A percentile compares a stretch with the other conserved stretches of the same genome.
Conservation (phyloP, 2,888 invertebrate species). For the Aphidius colemani region DNA sequence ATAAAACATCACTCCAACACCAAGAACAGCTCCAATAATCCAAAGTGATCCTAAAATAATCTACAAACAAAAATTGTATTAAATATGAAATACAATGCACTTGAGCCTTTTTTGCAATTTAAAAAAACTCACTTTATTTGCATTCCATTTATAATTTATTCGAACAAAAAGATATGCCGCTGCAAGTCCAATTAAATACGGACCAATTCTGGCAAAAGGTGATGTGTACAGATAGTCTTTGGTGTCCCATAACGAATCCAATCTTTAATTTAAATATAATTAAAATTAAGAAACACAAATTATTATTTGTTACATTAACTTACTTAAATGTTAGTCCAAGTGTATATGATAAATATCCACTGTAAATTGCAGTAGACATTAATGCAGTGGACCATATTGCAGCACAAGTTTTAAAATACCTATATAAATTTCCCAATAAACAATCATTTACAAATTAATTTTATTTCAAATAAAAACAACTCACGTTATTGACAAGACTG, state of each 20-base stretch:
- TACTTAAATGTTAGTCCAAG: constrained; percentile 60
- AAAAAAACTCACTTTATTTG: constrained; percentile 42
- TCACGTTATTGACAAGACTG: constrained; percentile 61
- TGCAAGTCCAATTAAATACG: constrained; percentile 58
- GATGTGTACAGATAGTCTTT: constrained; percentile 57
- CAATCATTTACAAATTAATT: not conserved
- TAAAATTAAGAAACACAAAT: too few species aligned
- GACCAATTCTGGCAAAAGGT: constrained; percentile 57
- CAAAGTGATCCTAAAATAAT: constrained; percentile 48
- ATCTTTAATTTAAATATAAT: constrained; percentile 40
- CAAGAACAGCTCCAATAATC: constrained; percentile 45
- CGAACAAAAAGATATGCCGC: constrained; percentile 61
- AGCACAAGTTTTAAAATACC: constrained; percentile 54
- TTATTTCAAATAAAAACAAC: constrained; percentile 32
- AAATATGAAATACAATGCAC: too few species aligned
- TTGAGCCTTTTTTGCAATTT: too few species aligned
- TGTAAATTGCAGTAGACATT: constrained; percentile 48
- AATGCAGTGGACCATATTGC: constrained; percentile 46
- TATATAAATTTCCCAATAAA: constrained; percentile 41
- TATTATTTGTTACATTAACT: constrained; percentile 41
- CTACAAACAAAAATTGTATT: constrained; percentile 37
- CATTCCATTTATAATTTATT: constrained; percentile 42
- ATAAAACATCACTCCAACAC: too few species aligned
- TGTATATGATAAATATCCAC: constrained; percentile 56
- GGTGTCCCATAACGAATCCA: constrained; percentile 57